Evolutionary conservation across 37 sponge, comb jelly and placozoan genomes (phyloP), one percentile per base, ranked within the genome.

Genomic region (Geodia barretti): DNA sequence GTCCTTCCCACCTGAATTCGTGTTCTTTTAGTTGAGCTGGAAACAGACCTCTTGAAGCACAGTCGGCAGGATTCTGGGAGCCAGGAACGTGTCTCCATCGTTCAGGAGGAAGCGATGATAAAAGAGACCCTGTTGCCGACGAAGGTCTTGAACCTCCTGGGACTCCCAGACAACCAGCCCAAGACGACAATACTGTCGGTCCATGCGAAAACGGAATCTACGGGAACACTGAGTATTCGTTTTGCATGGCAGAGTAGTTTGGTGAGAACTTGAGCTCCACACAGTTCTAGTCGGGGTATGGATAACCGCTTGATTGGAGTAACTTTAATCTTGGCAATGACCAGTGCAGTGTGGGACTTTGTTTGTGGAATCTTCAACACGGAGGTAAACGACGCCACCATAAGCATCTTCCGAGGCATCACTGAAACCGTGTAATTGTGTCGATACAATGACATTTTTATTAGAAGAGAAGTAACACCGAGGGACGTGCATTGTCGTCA

Each of bases 11-110:
- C 81, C 72, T 71, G 71, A 80, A 71, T 23, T 68, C 36, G 60
- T 70, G 60, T 26, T n/a, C 58, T 19, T 32, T 70, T 61, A 80
- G 62, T 36, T 70, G 62, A 26, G 29, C 7, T 26, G 81, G 71
- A 26, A 70, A 68, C 33, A 70, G 39, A 24, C 81, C 81, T 43
- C 81, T 68, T 40, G 81, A 70, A 23, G 81, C 81, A 70, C 70
- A 70, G 60, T 80, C 81, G 23, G 81, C 81, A 30, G 81, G 81
- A 43, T 80, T 80, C 25, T 33, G 71, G 61, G 35, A 34, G 21
- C 71, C 71, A 20, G 81, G 71, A 68, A 80, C 71, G 41, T 80
- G 71, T 68, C 34, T 69, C 81, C 81, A 80, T 31, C 71, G 28
- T n/a, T 80, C 81, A 70, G 81, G 81, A 58, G 71, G 60, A 14